These are phyloP conservation scores for Syncerus caffer DNA, from an alignment of 2,797 vertebrate genomes.

Conservation along the genomic window DNA sequence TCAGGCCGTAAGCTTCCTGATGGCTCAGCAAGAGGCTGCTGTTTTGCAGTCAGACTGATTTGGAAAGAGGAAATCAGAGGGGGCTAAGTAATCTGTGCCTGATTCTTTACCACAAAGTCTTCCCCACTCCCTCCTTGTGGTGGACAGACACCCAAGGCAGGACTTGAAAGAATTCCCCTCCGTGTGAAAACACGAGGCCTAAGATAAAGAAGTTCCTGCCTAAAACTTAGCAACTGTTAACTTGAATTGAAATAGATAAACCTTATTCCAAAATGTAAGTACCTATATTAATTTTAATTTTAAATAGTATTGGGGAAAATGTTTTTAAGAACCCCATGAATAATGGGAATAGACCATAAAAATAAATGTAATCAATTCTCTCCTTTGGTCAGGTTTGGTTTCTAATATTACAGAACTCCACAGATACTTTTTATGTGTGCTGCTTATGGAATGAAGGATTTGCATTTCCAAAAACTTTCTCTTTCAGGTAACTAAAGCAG, in stretches of 20 bases:
- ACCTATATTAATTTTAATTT: neutral
- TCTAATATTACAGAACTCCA: neutral
- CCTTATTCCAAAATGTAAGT: neutral
- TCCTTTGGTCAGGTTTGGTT: neutral
- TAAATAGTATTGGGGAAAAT: neutral
- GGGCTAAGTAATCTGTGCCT: neutral
- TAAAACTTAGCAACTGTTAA: neutral
- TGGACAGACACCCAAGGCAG: neutral
- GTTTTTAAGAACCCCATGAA: neutral
- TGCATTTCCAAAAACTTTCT: neutral
- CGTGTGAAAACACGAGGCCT: neutral
- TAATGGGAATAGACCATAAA: neutral
- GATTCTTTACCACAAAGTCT: neutral
- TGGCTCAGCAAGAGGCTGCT: neutral
- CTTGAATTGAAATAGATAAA: neutral
- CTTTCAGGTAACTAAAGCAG: neutral
- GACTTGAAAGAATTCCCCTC: neutral
- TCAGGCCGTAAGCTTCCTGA: neutral
- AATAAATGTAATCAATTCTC: neutral
- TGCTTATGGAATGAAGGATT: neutral
- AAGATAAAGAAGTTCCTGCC: neutral
- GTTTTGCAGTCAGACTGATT: neutral
- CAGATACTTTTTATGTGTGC: neutral
- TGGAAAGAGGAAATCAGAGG: neutral
- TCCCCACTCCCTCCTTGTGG: neutral